phyloP scores from a whole-genome alignment of 2,113 vertebrate genomes.

The Odontophorus gujanensis region DNA sequence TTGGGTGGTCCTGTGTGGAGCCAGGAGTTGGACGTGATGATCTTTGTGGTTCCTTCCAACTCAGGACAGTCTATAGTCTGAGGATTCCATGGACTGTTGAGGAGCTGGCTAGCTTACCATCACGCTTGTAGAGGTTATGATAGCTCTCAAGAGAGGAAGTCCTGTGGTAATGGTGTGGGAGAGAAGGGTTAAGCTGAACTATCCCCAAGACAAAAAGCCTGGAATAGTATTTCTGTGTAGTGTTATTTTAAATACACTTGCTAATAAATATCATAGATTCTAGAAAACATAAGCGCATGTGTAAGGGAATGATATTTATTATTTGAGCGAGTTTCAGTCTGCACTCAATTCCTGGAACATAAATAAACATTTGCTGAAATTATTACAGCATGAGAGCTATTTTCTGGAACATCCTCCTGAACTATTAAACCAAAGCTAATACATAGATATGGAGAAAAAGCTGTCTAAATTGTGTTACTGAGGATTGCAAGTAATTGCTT shows the following conservation, averaged over 20 bases:
- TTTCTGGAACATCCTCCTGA: conserved; percentile 36
- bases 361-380: conserved; percentile 19
- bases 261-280: background rate
- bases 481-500: background rate
- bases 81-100: background rate
- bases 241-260: conserved; percentile 1
- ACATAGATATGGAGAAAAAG: background rate
- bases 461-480: background rate
- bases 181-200: background rate
- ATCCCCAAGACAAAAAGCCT: background rate
- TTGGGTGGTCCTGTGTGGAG: background rate
- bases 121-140: background rate
- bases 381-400: background rate
- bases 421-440: conserved; percentile 9
- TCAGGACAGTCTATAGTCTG: background rate
- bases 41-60: background rate
- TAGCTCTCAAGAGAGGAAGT: background rate
- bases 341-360: background rate
- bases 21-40: background rate
- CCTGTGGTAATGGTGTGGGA: background rate
- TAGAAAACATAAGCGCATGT: background rate
- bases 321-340: background rate
- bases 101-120: background rate
- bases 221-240: background rate
- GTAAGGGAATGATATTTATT: background rate